Evolutionary conservation across 2,797 vertebrate genomes (phyloP).

Genomic region (Acanthopagrus latus): DNA sequence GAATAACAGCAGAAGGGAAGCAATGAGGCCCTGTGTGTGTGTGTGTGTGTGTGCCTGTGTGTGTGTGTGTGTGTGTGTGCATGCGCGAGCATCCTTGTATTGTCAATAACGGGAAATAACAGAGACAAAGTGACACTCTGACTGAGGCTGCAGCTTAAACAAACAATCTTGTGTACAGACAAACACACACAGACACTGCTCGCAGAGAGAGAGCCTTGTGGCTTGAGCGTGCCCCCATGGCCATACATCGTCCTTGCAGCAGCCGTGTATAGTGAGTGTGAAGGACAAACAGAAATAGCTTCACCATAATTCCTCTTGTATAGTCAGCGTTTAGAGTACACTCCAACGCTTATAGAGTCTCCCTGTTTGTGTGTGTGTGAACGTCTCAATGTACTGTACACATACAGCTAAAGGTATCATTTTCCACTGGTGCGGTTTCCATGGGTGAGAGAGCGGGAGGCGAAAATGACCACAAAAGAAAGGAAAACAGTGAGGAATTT

Average conservation of each 20-base stretch:
- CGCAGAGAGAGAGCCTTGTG: constrained; percentile 15
- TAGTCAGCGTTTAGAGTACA: constrained; percentile 32
- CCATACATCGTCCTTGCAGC: constrained; percentile 52
- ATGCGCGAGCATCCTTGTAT: constrained; percentile 44
- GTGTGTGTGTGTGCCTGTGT: constrained; percentile 28
- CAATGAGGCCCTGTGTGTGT: constrained; percentile 2
- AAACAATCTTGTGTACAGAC: constrained; percentile 61
- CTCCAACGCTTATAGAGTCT: constrained; percentile 18
- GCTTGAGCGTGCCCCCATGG: constrained; percentile 34
- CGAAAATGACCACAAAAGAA: constrained; percentile 73
- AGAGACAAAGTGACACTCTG: constrained; percentile 68
- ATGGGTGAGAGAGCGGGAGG: constrained; percentile 28
- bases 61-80: constrained; percentile 31
- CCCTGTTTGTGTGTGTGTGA: constrained; percentile 15
- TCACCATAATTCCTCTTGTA: constrained; percentile 59
- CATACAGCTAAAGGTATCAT: constrained; percentile 57
- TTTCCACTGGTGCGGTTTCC: constrained; percentile 56
- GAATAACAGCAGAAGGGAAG: constrained; percentile 39
- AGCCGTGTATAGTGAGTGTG: constrained; percentile 35
- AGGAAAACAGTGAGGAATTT: constrained; percentile 76
- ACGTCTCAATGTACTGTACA: constrained; percentile 19
- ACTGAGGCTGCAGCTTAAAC: constrained; percentile 65
- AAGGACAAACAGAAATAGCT: constrained; percentile 67
- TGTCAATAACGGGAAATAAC: constrained; percentile 76
- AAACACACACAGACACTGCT: constrained; percentile 39